A percentile compares a stretch with the other conserved stretches of the same genome.
These are phyloP conservation scores for Hemichromis elongatus DNA, from an alignment of 2,113 vertebrate genomes.

Conservation along the genomic window DNA sequence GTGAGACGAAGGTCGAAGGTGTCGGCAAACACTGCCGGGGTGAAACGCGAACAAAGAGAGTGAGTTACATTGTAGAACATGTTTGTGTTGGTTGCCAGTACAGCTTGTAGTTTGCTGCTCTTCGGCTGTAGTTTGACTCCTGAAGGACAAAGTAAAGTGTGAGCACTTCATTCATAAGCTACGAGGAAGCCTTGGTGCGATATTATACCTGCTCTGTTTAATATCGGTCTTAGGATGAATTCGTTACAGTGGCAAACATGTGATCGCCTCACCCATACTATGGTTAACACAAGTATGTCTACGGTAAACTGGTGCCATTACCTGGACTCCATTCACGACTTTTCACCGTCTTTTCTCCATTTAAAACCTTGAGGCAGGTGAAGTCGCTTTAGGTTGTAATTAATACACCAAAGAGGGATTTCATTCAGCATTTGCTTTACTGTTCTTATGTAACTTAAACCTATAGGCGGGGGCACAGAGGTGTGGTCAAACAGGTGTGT, in stretches of 20 bases:
- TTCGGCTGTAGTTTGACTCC: not conserved
- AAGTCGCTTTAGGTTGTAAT: not conserved
- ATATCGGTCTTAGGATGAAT: not conserved
- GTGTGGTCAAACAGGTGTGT: slow-evolving; percentile 61
- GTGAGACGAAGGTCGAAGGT: slow-evolving; percentile 12
- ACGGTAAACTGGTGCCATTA: not conserved
- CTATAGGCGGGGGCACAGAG: slow-evolving; percentile 18
- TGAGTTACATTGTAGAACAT: not conserved
- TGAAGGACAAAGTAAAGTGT: not conserved
- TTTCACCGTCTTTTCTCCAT: not conserved
- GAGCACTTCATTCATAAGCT: not conserved
- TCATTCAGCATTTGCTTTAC: not conserved
- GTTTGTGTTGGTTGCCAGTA: not conserved
- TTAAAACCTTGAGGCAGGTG: not conserved
- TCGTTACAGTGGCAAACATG: not conserved
- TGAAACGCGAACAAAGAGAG: not conserved
- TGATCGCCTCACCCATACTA: slow-evolving; percentile 13
- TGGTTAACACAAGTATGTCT: not conserved
- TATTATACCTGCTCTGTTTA: not conserved
- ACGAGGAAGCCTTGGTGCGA: not conserved
- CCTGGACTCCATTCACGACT: not conserved
- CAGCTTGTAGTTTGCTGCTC: not conserved
- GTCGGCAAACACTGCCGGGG: not conserved
- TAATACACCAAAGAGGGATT: not conserved
- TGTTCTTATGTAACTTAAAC: slow-evolving; percentile 11